These are phyloP conservation scores for Meiosimyza platycephala DNA, from an alignment of 2,888 invertebrate genomes.

Conservation along the genomic window DNA sequence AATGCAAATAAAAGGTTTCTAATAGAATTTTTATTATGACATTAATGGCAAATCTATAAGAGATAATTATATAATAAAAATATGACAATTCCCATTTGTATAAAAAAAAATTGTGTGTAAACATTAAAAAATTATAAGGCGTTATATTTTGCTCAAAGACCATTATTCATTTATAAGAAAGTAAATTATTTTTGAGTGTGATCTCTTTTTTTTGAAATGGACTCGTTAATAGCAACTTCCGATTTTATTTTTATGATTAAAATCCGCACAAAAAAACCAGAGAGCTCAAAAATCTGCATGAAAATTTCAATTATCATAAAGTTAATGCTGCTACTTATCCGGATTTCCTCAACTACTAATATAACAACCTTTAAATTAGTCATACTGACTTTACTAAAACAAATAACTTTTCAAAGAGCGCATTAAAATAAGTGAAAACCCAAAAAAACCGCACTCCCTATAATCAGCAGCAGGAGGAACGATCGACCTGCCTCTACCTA, in stretches of 20 bases:
- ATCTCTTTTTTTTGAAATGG: background rate
- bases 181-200: background rate
- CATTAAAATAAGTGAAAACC: no score
- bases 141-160: no score
- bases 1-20: background rate
- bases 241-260: background rate
- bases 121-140: no score
- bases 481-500: constrained; percentile 14
- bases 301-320: background rate
- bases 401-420: no score
- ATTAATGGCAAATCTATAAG: no score
- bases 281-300: background rate
- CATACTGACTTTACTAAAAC: background rate
- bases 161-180: no score
- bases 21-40: background rate
- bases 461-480: background rate
- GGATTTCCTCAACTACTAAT: background rate
- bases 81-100: no score
- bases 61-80: no score
- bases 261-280: background rate
- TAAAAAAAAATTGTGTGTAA: no score
- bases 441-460: constrained; percentile 11
- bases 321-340: background rate
- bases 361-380: constrained; percentile 4
- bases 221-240: no score